Conservation (phyloP, 1,140 invertebrate genomes). For the Drosophila parvula region DNA sequence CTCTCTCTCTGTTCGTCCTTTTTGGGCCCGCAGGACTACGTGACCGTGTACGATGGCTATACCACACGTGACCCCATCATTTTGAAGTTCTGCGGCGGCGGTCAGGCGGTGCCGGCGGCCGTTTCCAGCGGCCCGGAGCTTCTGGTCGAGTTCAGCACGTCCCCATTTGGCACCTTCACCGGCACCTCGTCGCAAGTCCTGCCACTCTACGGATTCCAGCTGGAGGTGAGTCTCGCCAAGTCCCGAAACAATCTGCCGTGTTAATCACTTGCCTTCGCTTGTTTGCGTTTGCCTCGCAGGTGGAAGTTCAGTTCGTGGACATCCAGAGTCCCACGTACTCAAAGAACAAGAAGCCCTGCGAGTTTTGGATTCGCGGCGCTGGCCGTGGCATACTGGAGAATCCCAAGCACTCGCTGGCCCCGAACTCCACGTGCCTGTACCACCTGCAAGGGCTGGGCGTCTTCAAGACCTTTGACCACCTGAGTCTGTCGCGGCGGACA, state of each 20-base stretch:
- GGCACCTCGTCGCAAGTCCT: conserved; percentile 89
- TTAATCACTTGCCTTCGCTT: conserved; percentile 16
- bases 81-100: conserved; percentile 94
- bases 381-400: conserved; percentile 91
- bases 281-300: conserved; percentile 44
- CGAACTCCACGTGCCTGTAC: conserved; percentile 94
- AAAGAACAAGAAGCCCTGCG: conserved; percentile 92
- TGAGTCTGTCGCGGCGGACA: conserved; percentile 73
- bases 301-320: conserved; percentile 92
- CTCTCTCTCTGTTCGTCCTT: conserved; percentile 16
- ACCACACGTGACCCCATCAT: conserved; percentile 94
- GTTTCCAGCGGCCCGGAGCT: conserved; percentile 93
- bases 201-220: conserved; percentile 93
- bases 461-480: conserved; percentile 82
- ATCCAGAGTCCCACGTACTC: conserved; percentile 91
- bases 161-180: conserved; percentile 93
- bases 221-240: conserved; percentile 89
- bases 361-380: conserved; percentile 93
- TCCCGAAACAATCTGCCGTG: neutral
- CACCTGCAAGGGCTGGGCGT: conserved; percentile 87
- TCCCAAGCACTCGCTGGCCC: conserved; percentile 91
- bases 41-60: conserved; percentile 95
- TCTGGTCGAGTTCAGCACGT: conserved; percentile 95
- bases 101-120: conserved; percentile 91
- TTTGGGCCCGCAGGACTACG: conserved; percentile 88